Conservation (phyloP, 2,888 invertebrate genomes). For the Anodontia alba region DNA sequence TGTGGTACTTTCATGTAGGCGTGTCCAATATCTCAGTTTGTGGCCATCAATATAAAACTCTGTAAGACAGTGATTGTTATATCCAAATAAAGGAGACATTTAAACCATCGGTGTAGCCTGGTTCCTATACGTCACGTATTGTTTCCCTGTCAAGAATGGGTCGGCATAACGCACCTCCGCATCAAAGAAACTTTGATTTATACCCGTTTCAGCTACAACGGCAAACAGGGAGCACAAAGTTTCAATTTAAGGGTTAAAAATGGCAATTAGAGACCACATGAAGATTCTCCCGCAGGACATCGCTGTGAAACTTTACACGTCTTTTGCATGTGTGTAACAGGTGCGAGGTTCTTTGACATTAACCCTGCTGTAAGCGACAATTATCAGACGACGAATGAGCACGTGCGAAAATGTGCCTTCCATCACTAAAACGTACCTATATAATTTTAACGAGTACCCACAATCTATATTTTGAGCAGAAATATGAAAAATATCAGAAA, state of each 20-base stretch:
- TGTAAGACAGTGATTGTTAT: conserved; percentile 7
- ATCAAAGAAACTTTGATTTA: conserved; percentile 9
- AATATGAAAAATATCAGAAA: no score
- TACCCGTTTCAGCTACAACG: neutral
- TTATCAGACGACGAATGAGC: no score
- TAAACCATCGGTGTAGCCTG: neutral
- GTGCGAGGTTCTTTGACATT: neutral
- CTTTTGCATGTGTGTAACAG: conserved; percentile 1
- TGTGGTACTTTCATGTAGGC: neutral
- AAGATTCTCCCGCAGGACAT: neutral
- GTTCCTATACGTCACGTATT: conserved; percentile 6
- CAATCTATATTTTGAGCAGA: no score
- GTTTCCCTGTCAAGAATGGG: conserved; percentile 5
- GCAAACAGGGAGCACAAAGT: neutral
- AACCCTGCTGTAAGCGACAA: no score
- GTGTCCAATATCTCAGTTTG: neutral
- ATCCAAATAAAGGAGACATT: conserved; percentile 10
- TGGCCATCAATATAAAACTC: conserved; percentile 1
- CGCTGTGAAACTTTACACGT: conserved; percentile 13
- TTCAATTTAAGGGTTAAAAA: conserved; percentile 12
- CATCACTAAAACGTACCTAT: no score
- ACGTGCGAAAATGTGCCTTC: no score
- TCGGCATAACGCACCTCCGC: conserved; percentile 13
- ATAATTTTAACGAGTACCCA: no score
- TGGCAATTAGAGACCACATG: conserved; percentile 12